Conservation (phyloP, 1,140 invertebrate species). For the Drosophila micromelanica region DNA sequence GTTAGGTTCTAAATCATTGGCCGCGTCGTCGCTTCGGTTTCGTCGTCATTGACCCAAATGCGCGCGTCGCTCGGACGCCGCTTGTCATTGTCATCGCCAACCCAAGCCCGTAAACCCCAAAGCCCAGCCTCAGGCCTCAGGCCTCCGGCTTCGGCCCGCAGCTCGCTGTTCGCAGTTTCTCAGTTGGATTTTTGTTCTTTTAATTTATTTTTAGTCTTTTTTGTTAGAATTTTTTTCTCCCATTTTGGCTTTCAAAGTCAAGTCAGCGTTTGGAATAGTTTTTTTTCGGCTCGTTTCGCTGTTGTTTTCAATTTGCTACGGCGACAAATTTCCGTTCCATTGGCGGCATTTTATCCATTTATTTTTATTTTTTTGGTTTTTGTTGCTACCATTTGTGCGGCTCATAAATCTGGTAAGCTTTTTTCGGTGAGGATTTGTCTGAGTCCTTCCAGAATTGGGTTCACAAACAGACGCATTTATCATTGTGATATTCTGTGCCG, state of each 20-base stretch:
- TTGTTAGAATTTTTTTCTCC: conserved; percentile 40
- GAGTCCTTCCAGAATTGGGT: conserved; percentile 47
- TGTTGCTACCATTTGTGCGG: conserved; percentile 25
- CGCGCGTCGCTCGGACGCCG: conserved; percentile 71
- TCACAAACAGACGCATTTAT: conserved; percentile 55
- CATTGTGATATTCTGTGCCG: conserved; percentile 44
- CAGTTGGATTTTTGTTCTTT: conserved; percentile 16
- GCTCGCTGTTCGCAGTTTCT: neutral
- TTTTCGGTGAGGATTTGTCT: conserved; percentile 63
- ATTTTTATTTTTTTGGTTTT: conserved; percentile 20
- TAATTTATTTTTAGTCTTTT: conserved; percentile 3
- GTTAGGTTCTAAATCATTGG: conserved; percentile 71
- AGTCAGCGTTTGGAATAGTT: conserved; percentile 32
- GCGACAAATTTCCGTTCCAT: conserved; percentile 81
- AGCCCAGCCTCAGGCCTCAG: neutral
- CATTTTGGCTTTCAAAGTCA: conserved; percentile 52
- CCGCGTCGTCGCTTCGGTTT: conserved; percentile 65
- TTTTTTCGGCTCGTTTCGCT: conserved; percentile 13
- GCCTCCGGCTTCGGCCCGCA: too few relatives aligned
- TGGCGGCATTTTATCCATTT: conserved; percentile 48
- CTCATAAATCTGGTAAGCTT: conserved; percentile 59
- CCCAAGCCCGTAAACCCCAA: neutral
- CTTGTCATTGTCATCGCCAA: conserved; percentile 71
- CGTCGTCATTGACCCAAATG: conserved; percentile 80
- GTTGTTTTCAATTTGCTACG: conserved; percentile 67